phyloP scores from a whole-genome alignment of 2,797 vertebrate genomes.

The Cygnus olor region DNA sequence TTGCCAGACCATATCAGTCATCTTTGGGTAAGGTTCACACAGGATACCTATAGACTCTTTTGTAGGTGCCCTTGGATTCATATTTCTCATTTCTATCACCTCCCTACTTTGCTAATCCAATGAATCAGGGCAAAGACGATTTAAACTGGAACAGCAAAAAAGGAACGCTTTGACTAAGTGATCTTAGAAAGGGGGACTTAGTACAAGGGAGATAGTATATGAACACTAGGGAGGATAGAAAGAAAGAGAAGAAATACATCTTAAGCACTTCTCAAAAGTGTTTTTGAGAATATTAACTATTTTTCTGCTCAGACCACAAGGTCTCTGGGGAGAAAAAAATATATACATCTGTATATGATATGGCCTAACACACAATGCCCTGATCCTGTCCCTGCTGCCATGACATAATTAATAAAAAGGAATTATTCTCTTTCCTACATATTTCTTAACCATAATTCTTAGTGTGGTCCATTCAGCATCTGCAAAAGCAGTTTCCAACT shows the following conservation, averaged over 20 bases:
- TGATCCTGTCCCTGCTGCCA: neutral
- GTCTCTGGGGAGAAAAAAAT: neutral
- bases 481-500: neutral
- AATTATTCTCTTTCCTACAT: neutral
- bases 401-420: neutral
- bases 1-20: neutral
- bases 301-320: neutral
- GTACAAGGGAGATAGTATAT: neutral
- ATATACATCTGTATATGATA: neutral
- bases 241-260: neutral
- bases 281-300: neutral
- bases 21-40: neutral
- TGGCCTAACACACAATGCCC: neutral
- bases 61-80: neutral
- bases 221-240: neutral
- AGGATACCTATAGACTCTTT: neutral
- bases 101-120: neutral
- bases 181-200: neutral
- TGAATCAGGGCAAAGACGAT: neutral
- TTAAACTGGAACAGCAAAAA: neutral
- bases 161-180: neutral
- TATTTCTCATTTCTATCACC: neutral
- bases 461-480: neutral
- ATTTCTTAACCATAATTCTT: neutral
- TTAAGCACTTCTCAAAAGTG: neutral